phyloP scores from a whole-genome alignment of 2,888 invertebrate genomes.

The Acanthococcus lagerstroemiae region DNA sequence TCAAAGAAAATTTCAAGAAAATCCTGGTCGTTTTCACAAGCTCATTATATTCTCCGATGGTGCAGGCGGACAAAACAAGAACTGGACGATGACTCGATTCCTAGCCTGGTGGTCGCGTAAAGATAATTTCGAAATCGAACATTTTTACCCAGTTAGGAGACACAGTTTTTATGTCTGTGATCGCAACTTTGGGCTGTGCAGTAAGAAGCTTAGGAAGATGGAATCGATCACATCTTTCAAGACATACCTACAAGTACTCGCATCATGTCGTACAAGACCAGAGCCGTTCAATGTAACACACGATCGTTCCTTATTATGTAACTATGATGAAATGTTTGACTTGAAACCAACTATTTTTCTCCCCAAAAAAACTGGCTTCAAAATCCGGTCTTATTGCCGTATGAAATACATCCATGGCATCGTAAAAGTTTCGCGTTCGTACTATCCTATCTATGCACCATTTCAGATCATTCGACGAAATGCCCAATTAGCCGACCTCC shows the following conservation, averaged over 20 bases:
- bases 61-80: constrained; percentile 32
- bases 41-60: constrained; percentile 32
- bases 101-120: constrained; percentile 23
- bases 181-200: neutral
- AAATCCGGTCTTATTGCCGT: neutral
- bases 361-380: neutral
- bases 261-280: neutral
- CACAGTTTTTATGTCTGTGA: neutral
- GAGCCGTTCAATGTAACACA: neutral
- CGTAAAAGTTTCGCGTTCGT: neutral
- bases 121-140: constrained; percentile 25
- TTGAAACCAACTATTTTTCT: neutral
- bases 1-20: constrained; percentile 2
- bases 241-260: neutral
- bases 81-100: constrained; percentile 20
- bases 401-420: neutral
- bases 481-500: neutral
- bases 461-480: neutral
- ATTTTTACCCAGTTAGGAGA: constrained; percentile 14
- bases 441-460: neutral
- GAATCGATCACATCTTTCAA: neutral
- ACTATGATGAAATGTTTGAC: neutral
- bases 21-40: constrained; percentile 11
- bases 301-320: neutral
- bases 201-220: neutral